Evolutionary conservation across 2,888 invertebrate genomes (phyloP), one percentile per base, ranked within the genome.

Genomic region (Athetis lepigone): DNA sequence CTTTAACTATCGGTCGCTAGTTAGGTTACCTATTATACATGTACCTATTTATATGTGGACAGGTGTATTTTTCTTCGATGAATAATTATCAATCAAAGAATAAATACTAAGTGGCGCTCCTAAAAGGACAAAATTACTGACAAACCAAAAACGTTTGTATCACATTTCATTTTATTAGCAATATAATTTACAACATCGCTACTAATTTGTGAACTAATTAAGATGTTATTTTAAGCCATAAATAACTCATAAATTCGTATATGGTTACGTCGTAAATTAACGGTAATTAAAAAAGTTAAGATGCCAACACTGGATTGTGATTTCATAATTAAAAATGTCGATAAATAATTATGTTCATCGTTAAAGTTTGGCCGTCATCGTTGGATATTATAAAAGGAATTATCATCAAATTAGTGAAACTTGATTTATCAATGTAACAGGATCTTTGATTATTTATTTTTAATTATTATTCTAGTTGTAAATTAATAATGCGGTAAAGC

Each of bases 121-220:
- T 13, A 40, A 61, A 70, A 37, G 29, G 51, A 52, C 16, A 9
- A 11, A 23, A 33, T 25, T 42, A 33, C 13, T 4, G 0, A 27
- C 13, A 5, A 25, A 23, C 19, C 4, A 23, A 27, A 54, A 13
- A n/a, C 16, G 8, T 18, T 33, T 21, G 8, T 21, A 58, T 51
- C 42, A 51, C 36, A 29, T 58, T 51, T 36, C 8, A 56, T 65
- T 57, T 65, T 59, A 65, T 56, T 59, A 56, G 55, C 37, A 52
- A 19, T 19, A 76, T 47, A 73, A 77, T 77, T 72, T 55, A 76
- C 36, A 45, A 16, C 45, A 54, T 50, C 7, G 13, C 36, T 42
- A 55, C 47, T 54, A 55, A 71, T 76, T 67, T 52, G 47, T 51
- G 45, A 55, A 56, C 57, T 58, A 77, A 76, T 77, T 73, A 69